phyloP scores from a whole-genome alignment of 2,797 vertebrate species.

The Todus mexicanus region DNA sequence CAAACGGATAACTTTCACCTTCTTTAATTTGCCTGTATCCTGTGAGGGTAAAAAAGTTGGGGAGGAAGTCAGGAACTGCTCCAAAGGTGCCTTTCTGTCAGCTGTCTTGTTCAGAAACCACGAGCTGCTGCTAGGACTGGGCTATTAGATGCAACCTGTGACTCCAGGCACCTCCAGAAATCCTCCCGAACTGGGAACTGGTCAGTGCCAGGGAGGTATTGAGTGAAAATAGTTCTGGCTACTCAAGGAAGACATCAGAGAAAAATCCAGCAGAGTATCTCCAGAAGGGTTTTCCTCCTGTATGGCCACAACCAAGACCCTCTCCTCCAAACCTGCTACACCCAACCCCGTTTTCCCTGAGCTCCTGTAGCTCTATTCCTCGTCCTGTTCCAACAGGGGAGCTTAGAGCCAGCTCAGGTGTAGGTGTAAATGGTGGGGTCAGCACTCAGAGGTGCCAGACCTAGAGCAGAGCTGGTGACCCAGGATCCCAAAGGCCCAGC shows the following conservation, averaged over 20 bases:
- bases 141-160: neutral
- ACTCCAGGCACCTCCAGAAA: neutral
- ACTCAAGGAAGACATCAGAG: neutral
- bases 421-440: neutral
- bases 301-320: neutral
- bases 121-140: neutral
- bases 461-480: neutral
- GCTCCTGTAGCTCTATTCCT: neutral
- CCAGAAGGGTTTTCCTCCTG: neutral
- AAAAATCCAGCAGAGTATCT: neutral
- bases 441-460: neutral
- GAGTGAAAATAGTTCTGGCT: neutral
- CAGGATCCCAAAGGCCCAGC: neutral
- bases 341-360: neutral
- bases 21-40: neutral
- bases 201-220: neutral
- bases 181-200: neutral
- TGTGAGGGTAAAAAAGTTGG: neutral
- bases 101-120: neutral
- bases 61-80: neutral
- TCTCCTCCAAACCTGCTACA: neutral
- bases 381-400: neutral
- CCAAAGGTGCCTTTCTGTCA: neutral
- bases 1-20: neutral
- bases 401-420: neutral